phyloP scores from a whole-genome alignment of 2,113 vertebrate species.

The Menura novaehollandiae region DNA sequence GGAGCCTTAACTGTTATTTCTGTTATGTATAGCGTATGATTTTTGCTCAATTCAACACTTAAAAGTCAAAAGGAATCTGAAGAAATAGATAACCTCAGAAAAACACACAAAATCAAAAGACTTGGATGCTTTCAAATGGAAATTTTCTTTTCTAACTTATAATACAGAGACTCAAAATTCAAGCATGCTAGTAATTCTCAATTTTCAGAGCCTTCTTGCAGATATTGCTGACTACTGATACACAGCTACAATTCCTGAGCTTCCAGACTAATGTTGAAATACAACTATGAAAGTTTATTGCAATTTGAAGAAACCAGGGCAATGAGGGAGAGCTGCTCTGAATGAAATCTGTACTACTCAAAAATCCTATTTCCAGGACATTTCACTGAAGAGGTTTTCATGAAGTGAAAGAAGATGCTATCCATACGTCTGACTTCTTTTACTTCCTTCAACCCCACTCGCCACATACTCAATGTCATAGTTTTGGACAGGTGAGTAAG shows the following conservation, averaged over 20 bases:
- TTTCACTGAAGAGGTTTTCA: background rate
- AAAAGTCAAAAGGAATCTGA: background rate
- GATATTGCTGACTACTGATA: background rate
- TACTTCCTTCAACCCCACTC: fast-evolving
- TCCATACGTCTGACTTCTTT: background rate
- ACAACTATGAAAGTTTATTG: background rate
- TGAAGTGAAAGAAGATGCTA: background rate
- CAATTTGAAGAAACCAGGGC: background rate
- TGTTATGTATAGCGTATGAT: background rate
- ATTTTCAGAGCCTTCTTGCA: background rate
- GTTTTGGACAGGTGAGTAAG: background rate
- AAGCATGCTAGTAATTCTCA: background rate
- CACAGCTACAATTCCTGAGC: background rate
- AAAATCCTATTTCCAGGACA: background rate
- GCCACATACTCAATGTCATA: background rate
- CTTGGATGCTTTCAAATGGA: background rate
- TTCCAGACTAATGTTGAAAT: background rate
- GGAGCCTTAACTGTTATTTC: background rate
- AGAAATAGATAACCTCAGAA: background rate
- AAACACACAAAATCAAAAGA: background rate
- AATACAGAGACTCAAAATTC: background rate
- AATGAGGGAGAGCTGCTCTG: background rate
- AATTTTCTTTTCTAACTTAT: background rate
- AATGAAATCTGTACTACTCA: background rate
- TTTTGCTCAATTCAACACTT: background rate